Conservation (phyloP, 2,888 invertebrate genomes). For the Mythimna albipuncta region DNA sequence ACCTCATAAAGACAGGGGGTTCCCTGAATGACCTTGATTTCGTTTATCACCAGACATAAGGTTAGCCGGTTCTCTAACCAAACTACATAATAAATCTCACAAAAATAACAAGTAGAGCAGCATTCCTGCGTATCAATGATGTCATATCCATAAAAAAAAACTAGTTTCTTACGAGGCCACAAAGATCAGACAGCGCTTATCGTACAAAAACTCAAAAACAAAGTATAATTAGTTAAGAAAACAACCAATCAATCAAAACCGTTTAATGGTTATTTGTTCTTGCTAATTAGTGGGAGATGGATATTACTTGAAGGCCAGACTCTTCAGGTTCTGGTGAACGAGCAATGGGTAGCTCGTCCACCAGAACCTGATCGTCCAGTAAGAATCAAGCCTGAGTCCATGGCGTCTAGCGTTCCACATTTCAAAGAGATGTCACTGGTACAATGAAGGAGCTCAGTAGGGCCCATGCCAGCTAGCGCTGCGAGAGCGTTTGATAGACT, state of each 20-base stretch:
- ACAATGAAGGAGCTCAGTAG: too few species aligned
- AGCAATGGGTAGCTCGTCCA: too few species aligned
- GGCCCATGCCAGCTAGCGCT: too few species aligned
- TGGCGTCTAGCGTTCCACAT: too few species aligned
- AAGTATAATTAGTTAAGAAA: not conserved
- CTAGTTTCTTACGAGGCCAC: constrained; percentile 13
- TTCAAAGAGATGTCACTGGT: too few species aligned
- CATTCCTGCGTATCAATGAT: constrained; percentile 31
- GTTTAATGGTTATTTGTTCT: not conserved
- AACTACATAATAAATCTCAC: constrained; percentile 4
- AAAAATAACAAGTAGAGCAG: constrained; percentile 28
- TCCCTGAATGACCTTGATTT: not conserved
- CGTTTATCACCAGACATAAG: not conserved
- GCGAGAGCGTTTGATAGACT: too few species aligned
- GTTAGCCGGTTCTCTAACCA: not conserved
- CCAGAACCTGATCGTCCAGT: too few species aligned
- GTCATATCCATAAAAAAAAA: constrained; percentile 27
- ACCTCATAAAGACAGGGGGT: not conserved
- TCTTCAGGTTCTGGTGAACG: not conserved
- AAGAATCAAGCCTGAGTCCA: too few species aligned
- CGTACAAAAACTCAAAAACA: constrained; percentile 10
- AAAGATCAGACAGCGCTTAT: constrained; percentile 13
- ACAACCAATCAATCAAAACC: constrained; percentile 2
- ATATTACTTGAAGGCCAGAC: not conserved
- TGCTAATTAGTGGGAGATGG: not conserved